Base-by-base conservation (phyloP, 2,888 invertebrate genomes). In the Microctonus brassicae region DNA sequence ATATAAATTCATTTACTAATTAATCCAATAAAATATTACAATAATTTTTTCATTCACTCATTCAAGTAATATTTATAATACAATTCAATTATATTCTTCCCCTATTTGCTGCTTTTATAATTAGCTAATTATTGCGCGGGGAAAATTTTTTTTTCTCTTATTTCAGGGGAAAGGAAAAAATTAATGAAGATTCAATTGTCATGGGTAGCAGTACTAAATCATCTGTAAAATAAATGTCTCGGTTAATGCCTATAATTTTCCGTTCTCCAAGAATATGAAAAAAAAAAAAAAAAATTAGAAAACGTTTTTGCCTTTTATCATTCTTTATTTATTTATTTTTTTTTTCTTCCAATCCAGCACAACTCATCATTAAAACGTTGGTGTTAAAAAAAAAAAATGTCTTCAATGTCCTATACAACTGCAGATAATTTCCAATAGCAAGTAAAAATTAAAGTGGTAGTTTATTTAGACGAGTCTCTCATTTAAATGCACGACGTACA, bases 361-460 rank as follows among this genome's bases (percentile, higher is more conserved):
- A 24, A 17, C 24, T 10, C 55, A 24, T 13, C 10, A 17, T n/a
- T 3, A 26, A 26, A 5, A 20, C 20, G 20, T 17, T 47, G 4
- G 10, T 20, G 11, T 4, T 6, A 2, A 24, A 24, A 29, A n/a
- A 57, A 26, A 29, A n/a, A 29, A 26, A 26, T 55, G 0, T 57
- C 13, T 1, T 5, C 11, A 13, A 3, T 57, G 13, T n/a, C 13
- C 26, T 57, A 26, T 57, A n/a, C 5, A 53, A 3, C 17, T 10
- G 9, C 3, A 9, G 17, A 24, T 4, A 53, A 53, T 53, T 76
- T 70, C 65, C 68, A 57, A 73, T 72, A 68, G 72, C 33, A 62
- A 72, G 57, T 69, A 58, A 57, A 61, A 73, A 74, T 77, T 77
- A 73, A 74, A 73, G 71, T 64, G 58, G 62, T 72, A 73, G 60